Evolutionary conservation across 2,888 invertebrate genomes (phyloP), one percentile per base, ranked within the genome.

Genomic region (Drosophila peninsularis): DNA sequence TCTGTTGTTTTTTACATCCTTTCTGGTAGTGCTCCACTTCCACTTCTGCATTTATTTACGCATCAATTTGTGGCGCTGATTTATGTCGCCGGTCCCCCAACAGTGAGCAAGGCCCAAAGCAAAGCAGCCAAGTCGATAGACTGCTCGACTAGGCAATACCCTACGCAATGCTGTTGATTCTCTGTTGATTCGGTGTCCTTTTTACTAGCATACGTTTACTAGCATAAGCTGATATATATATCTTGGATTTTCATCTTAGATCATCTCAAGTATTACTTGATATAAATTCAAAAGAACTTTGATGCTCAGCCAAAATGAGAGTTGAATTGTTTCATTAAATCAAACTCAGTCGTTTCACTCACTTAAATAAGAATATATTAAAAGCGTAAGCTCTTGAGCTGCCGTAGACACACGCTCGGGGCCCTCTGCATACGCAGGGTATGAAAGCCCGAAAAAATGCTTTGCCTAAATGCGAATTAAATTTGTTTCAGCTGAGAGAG

Each of bases 31-130:
- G 61, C 53, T 44, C 5, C 24, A 24, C 24, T 24, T 55, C 44
- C 19, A 36, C 42, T 63, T 70, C 32, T 54, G 47, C 66, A 73
- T 88, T 85, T 88, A 84, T 82, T 88, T 84, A 88, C 75, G 86
- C 83, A 82, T 82, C 83, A 88, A 88, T 82, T 84, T 85, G 76
- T 75, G 69, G 86, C 82, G 49, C 82, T 84, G 83, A 84, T 84
- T 84, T 84, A 88, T 84, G 88, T 82, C 86, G 64, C 82, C 85
- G 42, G 47, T 45, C 32, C 62, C 65, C 36, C 53, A 62, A 45
- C 47, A 11, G 32, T 57, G 52, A 58, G 69, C 42, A 54, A 50
- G 45, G 62, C 39, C 47, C 50, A 39, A 50, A 45, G n/a, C 32
- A 34, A 42, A 55, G 54, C 14, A 53, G 42, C 57, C 27, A 5